Conservation (phyloP, 2,113 vertebrate species). For the Porphyrio hochstetteri region DNA sequence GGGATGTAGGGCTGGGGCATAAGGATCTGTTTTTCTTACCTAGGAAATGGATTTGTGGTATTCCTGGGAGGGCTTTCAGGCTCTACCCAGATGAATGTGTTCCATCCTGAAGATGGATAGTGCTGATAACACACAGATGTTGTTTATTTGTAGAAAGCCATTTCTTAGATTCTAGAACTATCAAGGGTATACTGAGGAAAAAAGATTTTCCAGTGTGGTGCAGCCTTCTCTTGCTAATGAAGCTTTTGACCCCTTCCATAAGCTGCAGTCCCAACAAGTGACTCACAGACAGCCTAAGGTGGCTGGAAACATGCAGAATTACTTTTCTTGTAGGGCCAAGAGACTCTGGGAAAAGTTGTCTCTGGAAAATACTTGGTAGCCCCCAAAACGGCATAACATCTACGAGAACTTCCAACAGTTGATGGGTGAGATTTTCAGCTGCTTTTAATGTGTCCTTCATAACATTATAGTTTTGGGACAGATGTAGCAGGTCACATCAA, state of each 20-base stretch:
- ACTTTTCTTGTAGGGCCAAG: background rate
- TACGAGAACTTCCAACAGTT: background rate
- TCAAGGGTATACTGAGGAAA: background rate
- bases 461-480: background rate
- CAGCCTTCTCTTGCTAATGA: background rate
- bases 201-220: background rate
- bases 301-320: background rate
- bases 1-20: background rate
- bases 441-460: background rate
- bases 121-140: conserved; percentile 57
- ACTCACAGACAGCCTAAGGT: conserved; percentile 22
- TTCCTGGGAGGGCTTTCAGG: conserved; percentile 34
- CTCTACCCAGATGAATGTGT: conserved; percentile 15
- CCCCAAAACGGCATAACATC: background rate
- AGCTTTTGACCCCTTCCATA: conserved; percentile 25
- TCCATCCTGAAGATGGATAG: conserved; percentile 8
- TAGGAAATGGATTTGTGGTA: conserved; percentile 13
- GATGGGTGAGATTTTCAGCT: background rate
- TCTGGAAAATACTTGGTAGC: background rate
- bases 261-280: conserved; percentile 28
- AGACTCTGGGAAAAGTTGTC: background rate
- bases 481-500: background rate
- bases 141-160: conserved; percentile 42
- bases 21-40: background rate
- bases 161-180: conserved; percentile 46